Evolutionary conservation across 2,797 vertebrate species (phyloP).

Genomic region (Sciurus vulgaris): DNA sequence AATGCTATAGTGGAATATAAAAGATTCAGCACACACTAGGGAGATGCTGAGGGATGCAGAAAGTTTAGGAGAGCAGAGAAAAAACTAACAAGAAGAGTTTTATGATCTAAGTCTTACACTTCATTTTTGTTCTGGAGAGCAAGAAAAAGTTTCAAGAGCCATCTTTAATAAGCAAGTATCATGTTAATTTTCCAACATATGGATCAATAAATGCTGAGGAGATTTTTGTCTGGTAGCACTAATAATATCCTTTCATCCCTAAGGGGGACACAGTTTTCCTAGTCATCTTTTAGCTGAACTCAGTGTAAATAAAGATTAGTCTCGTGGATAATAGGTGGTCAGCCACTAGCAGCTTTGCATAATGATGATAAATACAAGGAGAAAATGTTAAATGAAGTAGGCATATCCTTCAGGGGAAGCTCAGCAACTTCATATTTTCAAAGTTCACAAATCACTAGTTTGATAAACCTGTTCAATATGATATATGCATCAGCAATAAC

Average conservation of each 20-base stretch:
- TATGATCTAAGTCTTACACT: background rate
- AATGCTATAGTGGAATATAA: constrained; percentile 58
- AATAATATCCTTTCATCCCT: constrained; percentile 55
- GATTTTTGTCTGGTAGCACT: background rate
- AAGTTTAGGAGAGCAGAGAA: constrained; percentile 46
- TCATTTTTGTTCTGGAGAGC: background rate
- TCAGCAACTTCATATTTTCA: constrained; percentile 35
- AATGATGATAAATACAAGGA: constrained; percentile 75
- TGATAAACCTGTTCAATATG: constrained; percentile 53
- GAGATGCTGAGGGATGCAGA: constrained; percentile 31
- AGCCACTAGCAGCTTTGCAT: constrained; percentile 36
- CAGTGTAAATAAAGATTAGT: constrained; percentile 41
- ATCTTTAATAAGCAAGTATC: constrained; percentile 42
- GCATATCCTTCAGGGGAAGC: constrained; percentile 24
- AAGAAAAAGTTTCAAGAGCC: background rate
- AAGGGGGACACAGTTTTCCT: background rate
- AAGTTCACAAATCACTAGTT: constrained; percentile 51
- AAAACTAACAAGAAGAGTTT: constrained; percentile 21
- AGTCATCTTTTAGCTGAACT: constrained; percentile 62
- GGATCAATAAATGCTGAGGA: constrained; percentile 62
- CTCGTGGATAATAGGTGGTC: constrained; percentile 43
- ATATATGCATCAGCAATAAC: constrained; percentile 12
- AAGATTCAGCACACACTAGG: constrained; percentile 60
- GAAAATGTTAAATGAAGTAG: constrained; percentile 52
- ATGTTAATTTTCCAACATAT: constrained; percentile 59